These are phyloP conservation scores for Chionis minor DNA, from an alignment of 2,113 vertebrate species.

Conservation along the genomic window DNA sequence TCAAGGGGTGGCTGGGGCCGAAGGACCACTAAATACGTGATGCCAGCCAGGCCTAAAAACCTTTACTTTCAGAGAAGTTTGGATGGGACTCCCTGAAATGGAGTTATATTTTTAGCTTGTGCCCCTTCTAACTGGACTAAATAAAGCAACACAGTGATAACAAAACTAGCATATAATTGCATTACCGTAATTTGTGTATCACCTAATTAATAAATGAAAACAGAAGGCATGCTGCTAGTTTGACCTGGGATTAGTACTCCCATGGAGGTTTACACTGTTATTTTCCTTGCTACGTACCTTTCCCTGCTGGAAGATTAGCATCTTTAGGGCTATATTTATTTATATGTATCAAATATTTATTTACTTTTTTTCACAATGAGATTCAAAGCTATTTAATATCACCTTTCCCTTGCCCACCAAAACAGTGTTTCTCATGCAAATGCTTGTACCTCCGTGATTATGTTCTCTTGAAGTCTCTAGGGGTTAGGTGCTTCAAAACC, in stretches of 20 bases:
- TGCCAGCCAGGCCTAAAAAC: not conserved
- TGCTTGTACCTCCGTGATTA: not conserved
- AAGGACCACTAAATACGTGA: rapidly evolving
- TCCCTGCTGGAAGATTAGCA: not conserved
- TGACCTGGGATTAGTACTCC: not conserved
- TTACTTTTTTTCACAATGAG: not conserved
- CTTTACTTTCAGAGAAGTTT: not conserved
- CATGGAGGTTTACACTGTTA: not conserved
- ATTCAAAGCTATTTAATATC: not conserved
- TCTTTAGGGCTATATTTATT: not conserved
- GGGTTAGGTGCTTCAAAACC: not conserved
- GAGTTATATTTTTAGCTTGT: not conserved
- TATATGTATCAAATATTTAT: not conserved
- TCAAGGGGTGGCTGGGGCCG: not conserved
- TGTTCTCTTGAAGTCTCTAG: not conserved
- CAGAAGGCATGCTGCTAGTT: not conserved
- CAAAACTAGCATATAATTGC: not conserved
- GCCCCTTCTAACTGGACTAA: not conserved
- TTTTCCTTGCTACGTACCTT: not conserved
- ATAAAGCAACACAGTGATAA: not conserved
- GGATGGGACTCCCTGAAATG: not conserved
- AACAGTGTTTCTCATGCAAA: not conserved
- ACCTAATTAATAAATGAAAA: not conserved
- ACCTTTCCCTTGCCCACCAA: not conserved
- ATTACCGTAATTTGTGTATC: not conserved